Conservation (phyloP, 1,140 invertebrate genomes). For the Pararge aegeria region DNA sequence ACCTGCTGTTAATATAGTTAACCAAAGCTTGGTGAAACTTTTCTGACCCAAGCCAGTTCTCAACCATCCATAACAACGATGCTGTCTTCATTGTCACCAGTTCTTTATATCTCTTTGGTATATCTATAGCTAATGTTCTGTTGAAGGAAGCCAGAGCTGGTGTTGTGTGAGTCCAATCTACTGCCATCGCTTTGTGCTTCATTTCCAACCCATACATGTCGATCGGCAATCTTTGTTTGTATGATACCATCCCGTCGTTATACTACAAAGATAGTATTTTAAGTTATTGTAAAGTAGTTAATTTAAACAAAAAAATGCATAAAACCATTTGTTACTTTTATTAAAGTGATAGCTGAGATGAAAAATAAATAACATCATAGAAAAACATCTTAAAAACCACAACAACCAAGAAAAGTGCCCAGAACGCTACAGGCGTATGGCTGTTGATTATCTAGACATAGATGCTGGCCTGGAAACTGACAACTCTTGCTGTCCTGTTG, state of each 20-base stretch:
- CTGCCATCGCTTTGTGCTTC: conserved; percentile 55
- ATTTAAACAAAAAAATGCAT: background rate
- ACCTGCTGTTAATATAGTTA: conserved; percentile 65
- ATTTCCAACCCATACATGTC: conserved; percentile 52
- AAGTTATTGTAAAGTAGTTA: background rate
- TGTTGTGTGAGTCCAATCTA: conserved; percentile 52
- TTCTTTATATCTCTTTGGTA: conserved; percentile 53
- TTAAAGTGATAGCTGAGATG: too few relatives aligned
- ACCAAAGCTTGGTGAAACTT: conserved; percentile 62
- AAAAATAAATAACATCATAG: too few relatives aligned
- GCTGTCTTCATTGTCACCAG: conserved; percentile 67
- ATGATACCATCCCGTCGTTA: conserved; percentile 33
- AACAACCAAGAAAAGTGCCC: too few relatives aligned
- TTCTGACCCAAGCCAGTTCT: conserved; percentile 62
- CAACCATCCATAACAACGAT: conserved; percentile 68
- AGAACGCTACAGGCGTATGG: too few relatives aligned
- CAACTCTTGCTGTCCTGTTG: too few relatives aligned
- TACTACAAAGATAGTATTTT: conserved; percentile 36
- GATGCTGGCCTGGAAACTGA: too few relatives aligned
- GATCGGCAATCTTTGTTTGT: conserved; percentile 30
- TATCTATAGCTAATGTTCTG: conserved; percentile 51
- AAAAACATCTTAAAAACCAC: too few relatives aligned
- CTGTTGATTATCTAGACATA: too few relatives aligned
- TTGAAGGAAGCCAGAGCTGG: conserved; percentile 58
- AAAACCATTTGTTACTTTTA: too few relatives aligned